A percentile compares a stretch with the other conserved stretches of the same genome.
Conservation (phyloP, 2,888 invertebrate genomes). For the Cheilosia impressa region DNA sequence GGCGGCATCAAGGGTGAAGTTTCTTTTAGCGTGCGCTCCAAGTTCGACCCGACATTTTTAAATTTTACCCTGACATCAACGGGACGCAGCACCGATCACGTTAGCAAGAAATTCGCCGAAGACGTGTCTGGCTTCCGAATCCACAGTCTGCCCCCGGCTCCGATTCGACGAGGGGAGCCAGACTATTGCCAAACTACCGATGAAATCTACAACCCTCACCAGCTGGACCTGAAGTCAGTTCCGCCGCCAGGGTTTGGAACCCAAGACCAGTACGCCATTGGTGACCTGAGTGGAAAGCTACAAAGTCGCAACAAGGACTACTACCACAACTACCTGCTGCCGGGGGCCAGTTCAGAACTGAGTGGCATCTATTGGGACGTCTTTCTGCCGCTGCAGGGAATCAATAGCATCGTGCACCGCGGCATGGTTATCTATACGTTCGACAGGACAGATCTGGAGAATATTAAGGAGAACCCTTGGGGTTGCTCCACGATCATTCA, state of each 20-base stretch:
- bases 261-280: slow-evolving; percentile 95
- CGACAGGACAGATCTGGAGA: slow-evolving; percentile 79
- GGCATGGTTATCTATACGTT: slow-evolving; percentile 85
- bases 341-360: slow-evolving; percentile 89
- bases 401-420: slow-evolving; percentile 91
- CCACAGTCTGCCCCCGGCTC: slow-evolving; percentile 88
- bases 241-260: slow-evolving; percentile 89
- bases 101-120: slow-evolving; percentile 89
- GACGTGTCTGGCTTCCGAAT: slow-evolving; percentile 89
- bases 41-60: slow-evolving; percentile 92
- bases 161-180: slow-evolving; percentile 84
- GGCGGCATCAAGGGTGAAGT: slow-evolving; percentile 92
- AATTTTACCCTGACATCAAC: slow-evolving; percentile 89
- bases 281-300: slow-evolving; percentile 94
- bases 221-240: slow-evolving; percentile 84
- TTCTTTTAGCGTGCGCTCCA: slow-evolving; percentile 90
- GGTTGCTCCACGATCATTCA: slow-evolving; percentile 87
- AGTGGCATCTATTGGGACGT: slow-evolving; percentile 92
- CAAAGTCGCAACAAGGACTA: slow-evolving; percentile 89
- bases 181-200: slow-evolving; percentile 89
- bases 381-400: slow-evolving; percentile 92
- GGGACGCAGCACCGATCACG: slow-evolving; percentile 87
- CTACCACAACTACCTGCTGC: slow-evolving; percentile 88
- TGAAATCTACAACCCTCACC: slow-evolving; percentile 90
- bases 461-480: slow-evolving; percentile 80